Evolutionary conservation across 2,797 vertebrate genomes (phyloP), one percentile per base, ranked within the genome.

Genomic region (Avahi laniger): DNA sequence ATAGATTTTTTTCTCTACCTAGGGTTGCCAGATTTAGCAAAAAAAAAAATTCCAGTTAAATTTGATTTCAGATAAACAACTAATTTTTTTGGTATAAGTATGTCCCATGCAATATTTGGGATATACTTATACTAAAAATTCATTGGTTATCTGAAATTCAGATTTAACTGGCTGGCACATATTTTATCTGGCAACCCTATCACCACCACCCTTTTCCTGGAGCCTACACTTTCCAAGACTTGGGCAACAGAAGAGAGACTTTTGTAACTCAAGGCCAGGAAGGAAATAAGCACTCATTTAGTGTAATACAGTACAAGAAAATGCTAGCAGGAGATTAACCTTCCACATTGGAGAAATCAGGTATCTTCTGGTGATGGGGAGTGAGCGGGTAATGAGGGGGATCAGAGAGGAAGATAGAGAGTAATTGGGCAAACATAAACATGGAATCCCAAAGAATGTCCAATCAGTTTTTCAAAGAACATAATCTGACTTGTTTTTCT

Each of bases 281-380:
- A 97, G 82, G 82, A 96, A 96, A 95, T 86, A 73, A 96, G 30
- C 79, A 67, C 46, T 95, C 67, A 85, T 61, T 96, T 95, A 94
- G 69, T 85, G 89, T 85, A 94, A 88, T 91, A 78, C 78, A 79
- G 61, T 67, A 95, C 70, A 80, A 70, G 41, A 94, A 96, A 96
- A 95, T 52, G 86, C 69, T 88, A 95, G 63, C 65, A 96, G 85
- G 69, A 94, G 84, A 95, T 69, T 91, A 97, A 91, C 30, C 30
- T 83, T 73, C 72, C 81, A 92, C 30, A 38, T 33, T 88, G 81
- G 24, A 78, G 79, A 92, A 59, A 85, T 89, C 79, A 79, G 73
- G 43, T 65, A 43, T 69, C 18, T 92, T 94, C 72, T 72, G 78
- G 67, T 50, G 72, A 94, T 76, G 41, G 14, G 24, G 63, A 79